Evolutionary conservation across 92 coral and sea anemone species (phyloP).

Genomic region (Pocillopora meandrina): DNA sequence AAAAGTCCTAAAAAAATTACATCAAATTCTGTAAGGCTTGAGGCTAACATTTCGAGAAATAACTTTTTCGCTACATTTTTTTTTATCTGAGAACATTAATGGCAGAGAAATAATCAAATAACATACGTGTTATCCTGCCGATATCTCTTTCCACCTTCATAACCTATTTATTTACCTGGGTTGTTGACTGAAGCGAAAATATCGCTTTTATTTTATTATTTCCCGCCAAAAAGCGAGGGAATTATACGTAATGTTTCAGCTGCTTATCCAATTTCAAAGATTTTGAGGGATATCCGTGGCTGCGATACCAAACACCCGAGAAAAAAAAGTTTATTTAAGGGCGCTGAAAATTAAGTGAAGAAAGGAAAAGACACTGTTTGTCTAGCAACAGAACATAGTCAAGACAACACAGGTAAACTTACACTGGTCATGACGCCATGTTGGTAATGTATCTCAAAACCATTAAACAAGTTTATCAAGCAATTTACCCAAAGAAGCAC

Average conservation of each 20-base stretch:
- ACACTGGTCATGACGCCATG: background rate
- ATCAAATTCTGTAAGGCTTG: background rate
- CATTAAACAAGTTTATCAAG: background rate
- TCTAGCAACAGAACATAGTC: background rate
- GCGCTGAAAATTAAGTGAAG: background rate
- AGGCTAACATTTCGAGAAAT: background rate
- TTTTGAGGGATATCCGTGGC: background rate
- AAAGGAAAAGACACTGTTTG: background rate
- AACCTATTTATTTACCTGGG: slow-evolving; percentile 20
- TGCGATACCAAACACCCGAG: background rate
- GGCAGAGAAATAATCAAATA: background rate
- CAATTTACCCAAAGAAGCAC: background rate
- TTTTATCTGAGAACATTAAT: too few relatives aligned
- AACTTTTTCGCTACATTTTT: background rate
- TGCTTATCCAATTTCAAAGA: background rate
- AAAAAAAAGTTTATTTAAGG: slow-evolving; percentile 1
- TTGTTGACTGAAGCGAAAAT: slow-evolving; percentile 13
- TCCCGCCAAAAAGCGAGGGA: slow-evolving; percentile 28
- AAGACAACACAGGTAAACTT: background rate
- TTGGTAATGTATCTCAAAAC: slow-evolving; percentile 6
- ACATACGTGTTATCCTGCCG: background rate
- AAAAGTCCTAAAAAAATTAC: background rate
- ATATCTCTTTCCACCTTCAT: slow-evolving; percentile 9
- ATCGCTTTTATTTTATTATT: slow-evolving; percentile 12
- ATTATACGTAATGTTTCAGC: slow-evolving; percentile 9